Percentiles rank a stretch among this genome's conserved stretches.
phyloP scores from a whole-genome alignment of 53 echinoderm and acorn worm genomes.

The Holothuria scabra region DNA sequence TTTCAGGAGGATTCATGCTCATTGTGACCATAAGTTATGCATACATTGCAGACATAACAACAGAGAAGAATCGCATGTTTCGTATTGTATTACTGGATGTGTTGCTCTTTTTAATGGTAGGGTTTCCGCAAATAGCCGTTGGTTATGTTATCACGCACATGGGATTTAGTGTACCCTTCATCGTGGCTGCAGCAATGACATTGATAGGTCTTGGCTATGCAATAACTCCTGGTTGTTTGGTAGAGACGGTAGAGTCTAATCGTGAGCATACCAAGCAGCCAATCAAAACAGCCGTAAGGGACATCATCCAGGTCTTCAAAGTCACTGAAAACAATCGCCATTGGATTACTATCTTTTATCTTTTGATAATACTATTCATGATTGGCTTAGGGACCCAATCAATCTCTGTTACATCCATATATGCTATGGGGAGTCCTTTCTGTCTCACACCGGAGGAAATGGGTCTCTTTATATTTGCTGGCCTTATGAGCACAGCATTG shows the following conservation, averaged over 20 bases:
- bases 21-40: constrained; percentile 58
- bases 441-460: constrained; percentile 77
- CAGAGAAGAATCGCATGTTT: constrained; percentile 53
- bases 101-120: constrained; percentile 44
- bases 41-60: constrained; percentile 72
- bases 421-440: constrained; percentile 78
- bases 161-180: constrained; percentile 48
- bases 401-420: constrained; percentile 44
- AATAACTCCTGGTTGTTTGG: constrained; percentile 22
- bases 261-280: background rate
- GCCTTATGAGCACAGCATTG: constrained; percentile 35
- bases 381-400: constrained; percentile 12
- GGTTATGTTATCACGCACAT: constrained; percentile 53
- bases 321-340: constrained; percentile 50
- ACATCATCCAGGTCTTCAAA: constrained; percentile 12
- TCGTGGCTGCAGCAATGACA: background rate
- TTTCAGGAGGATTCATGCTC: constrained; percentile 54
- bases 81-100: constrained; percentile 69
- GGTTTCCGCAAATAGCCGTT: constrained; percentile 59
- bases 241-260: constrained; percentile 44
- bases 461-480: constrained; percentile 70
- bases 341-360: constrained; percentile 1
- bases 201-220: constrained; percentile 36
- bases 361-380: constrained; percentile 37
- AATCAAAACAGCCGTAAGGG: constrained; percentile 3